Base-by-base conservation (phyloP, 2,113 vertebrate genomes). In the Arvicanthis niloticus region DNA sequence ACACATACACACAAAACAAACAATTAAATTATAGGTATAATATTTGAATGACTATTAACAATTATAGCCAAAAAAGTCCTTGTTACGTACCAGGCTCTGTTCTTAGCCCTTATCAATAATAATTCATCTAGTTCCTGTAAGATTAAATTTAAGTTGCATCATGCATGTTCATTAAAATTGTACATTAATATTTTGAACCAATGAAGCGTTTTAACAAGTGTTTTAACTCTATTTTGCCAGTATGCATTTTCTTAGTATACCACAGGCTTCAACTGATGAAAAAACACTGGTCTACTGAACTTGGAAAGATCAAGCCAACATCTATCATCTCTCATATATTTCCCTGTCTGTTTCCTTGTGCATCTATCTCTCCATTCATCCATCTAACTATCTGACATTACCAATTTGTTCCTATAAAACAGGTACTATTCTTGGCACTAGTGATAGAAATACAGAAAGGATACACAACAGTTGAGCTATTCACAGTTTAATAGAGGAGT, bases 181-280 rank as follows among this genome's bases (percentile, higher is more conserved):
- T 58, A 90, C 77, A 40, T 58, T 51, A 73, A 94, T 60, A 93
- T 89, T 72, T 68, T 89, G 40, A 94, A 89, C 24, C 88, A 24
- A 87, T 70, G 8, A 91, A 76, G 16, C 81, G 58, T 67, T 73
- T 0, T 60, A 89, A 34, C 8, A 93, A 76, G 16, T 86, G 58
- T 72, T 62, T 0, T 67, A 91, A 70, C 4, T 7, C n/a, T 78
- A 67, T 58, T 60, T 95, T 40, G 45, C 12, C 8, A 92, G 92
- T 77, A 42, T 40, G 56, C 29, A 24, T 81, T 93, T 95, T 91
- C 37, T 94, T 86, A 89, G 88, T 70, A 31, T 24, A 94, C n/a
- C 75, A 91, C 24, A 88, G 95, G n/a, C 80, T 92, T 94, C 62
- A 81, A 91, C 81, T 53, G 67, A 89, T 60, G 29, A 75, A 93